These are phyloP conservation scores for Platyrinchus mystaceus DNA, from an alignment of 2,797 vertebrate species.

Conservation along the genomic window DNA sequence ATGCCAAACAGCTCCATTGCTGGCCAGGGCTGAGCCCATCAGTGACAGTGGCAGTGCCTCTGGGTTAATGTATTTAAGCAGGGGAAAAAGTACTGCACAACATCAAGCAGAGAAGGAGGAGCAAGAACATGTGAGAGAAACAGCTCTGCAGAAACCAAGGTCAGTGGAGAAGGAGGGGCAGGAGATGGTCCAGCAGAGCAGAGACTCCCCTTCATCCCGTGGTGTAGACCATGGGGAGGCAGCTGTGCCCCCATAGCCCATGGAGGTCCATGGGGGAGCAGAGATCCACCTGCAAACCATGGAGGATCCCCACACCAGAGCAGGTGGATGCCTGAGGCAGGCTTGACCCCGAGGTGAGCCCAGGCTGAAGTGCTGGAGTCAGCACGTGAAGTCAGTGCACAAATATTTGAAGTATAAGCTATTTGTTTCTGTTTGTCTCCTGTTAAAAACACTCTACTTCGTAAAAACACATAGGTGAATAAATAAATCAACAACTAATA, in stretches of 20 bases:
- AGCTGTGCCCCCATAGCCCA: not conserved
- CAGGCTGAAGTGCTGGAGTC: rapidly evolving
- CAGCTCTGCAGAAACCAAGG: not conserved
- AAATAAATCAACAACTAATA: conserved; percentile 10
- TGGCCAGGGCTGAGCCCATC: not conserved
- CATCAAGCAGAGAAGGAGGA: not conserved
- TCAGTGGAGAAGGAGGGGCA: not conserved
- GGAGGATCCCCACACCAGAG: not conserved
- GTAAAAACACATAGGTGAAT: not conserved
- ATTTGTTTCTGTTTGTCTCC: not conserved
- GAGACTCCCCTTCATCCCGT: not conserved
- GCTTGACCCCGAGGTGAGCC: not conserved
- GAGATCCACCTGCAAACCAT: not conserved
- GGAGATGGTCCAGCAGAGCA: rapidly evolving
- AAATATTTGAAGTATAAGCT: not conserved
- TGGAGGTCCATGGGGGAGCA: not conserved
- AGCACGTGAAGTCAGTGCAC: not conserved
- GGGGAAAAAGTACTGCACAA: not conserved
- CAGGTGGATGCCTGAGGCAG: not conserved
- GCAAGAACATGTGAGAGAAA: not conserved
- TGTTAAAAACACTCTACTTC: not conserved
- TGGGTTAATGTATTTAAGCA: not conserved
- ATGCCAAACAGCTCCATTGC: no score
- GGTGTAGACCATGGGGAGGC: not conserved
- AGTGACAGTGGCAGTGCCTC: not conserved